phyloP scores from a whole-genome alignment of 2,113 vertebrate species.

The Merops nubicus region DNA sequence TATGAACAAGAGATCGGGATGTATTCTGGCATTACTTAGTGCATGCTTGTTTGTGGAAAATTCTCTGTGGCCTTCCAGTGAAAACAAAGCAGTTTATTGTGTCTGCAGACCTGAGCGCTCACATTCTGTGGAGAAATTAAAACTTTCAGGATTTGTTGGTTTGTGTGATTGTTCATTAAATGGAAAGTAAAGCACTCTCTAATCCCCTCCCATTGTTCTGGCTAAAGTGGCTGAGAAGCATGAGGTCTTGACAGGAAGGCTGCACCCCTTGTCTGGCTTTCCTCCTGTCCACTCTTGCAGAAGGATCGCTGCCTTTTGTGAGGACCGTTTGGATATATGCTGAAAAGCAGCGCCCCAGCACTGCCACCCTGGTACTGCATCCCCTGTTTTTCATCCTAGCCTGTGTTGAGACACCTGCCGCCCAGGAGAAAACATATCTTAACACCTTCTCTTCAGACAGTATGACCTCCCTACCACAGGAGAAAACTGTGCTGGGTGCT shows the following conservation, averaged over 20 bases:
- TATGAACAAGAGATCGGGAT: neutral
- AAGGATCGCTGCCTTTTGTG: neutral
- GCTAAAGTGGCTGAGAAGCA: slow-evolving; percentile 36
- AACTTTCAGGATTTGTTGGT: neutral
- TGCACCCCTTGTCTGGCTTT: neutral
- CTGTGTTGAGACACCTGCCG: too few species aligned
- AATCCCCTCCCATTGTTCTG: neutral
- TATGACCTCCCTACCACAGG: accelerated
- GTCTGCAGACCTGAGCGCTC: neutral
- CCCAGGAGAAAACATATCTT: too few species aligned
- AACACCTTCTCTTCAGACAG: neutral
- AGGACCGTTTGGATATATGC: neutral
- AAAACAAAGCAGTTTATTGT: neutral
- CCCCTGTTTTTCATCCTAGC: neutral
- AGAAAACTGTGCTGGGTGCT: neutral
- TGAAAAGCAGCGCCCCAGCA: slow-evolving; percentile 20
- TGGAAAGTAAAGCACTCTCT: neutral
- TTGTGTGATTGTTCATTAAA: neutral
- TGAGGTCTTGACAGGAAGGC: neutral
- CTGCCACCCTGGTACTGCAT: neutral
- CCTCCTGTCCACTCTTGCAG: neutral
- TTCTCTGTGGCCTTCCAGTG: neutral
- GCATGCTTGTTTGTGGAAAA: neutral
- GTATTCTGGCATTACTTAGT: neutral
- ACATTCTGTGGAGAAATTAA: neutral